Evolutionary conservation across 1,140 invertebrate genomes (phyloP).

Genomic region (Proctacanthus coquilletti): DNA sequence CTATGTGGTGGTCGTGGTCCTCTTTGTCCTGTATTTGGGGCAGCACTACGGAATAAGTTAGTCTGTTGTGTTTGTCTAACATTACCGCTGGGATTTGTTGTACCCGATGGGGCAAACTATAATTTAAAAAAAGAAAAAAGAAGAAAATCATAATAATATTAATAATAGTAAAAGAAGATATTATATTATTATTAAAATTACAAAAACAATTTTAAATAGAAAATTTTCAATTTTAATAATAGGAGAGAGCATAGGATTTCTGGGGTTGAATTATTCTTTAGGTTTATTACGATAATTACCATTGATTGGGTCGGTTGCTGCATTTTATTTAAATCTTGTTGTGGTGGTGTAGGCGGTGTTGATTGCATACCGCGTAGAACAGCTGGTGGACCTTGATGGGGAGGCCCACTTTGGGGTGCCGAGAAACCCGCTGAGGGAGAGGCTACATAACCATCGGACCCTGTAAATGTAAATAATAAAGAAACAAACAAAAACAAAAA

Average conservation of each 20-base stretch:
- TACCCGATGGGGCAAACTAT: conserved; percentile 8
- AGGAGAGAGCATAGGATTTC: too few species aligned
- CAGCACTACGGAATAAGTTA: background rate
- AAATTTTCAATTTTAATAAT: too few species aligned
- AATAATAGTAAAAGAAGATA: background rate
- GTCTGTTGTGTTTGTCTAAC: conserved; percentile 2
- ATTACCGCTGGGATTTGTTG: conserved; percentile 3
- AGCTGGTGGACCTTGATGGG: conserved; percentile 1
- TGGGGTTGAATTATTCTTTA: too few species aligned
- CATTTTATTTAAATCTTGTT: conserved; percentile 19
- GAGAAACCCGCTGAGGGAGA: background rate
- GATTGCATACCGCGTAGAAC: conserved; percentile 15
- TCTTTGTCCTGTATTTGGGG: background rate
- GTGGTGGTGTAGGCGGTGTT: conserved; percentile 12
- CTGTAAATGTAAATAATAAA: too few species aligned
- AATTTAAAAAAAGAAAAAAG: background rate
- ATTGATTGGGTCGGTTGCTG: conserved; percentile 24
- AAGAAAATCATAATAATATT: background rate
- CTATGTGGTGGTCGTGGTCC: conserved; percentile 9
- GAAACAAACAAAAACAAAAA: too few species aligned
- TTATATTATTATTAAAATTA: conserved; percentile 1
- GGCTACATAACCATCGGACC: conserved; percentile 7
- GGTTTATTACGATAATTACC: too few species aligned
- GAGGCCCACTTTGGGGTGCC: conserved; percentile 4
- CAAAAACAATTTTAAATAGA: background rate